Conservation (phyloP, 2,113 vertebrate species). For the Coreoperca whiteheadi region DNA sequence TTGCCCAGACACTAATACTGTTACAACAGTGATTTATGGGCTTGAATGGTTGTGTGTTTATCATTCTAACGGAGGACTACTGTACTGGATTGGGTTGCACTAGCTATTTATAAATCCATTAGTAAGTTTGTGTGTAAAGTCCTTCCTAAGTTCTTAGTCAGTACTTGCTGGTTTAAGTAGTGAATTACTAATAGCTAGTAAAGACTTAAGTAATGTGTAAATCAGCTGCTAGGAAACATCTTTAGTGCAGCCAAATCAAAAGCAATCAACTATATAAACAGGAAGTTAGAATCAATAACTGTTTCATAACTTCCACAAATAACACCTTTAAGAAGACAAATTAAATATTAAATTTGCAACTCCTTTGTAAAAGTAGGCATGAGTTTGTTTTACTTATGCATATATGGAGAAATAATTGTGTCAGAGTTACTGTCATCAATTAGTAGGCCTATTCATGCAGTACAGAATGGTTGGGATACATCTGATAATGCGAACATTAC, state of each 20-base stretch:
- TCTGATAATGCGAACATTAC: too few species aligned
- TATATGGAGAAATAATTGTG: neutral
- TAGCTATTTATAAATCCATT: neutral
- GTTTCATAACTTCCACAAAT: neutral
- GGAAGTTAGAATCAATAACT: neutral
- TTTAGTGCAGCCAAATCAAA: neutral
- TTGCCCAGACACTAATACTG: neutral
- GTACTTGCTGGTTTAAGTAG: neutral
- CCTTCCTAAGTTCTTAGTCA: neutral
- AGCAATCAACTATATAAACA: neutral
- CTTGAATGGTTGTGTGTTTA: neutral
- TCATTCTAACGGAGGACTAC: slow-evolving; percentile 3
- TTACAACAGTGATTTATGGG: slow-evolving; percentile 30
- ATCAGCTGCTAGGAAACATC: neutral
- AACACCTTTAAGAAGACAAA: neutral
- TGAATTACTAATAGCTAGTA: neutral
- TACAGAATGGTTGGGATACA: too few species aligned
- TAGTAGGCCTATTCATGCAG: neutral
- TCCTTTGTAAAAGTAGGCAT: too few species aligned
- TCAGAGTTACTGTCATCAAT: neutral
- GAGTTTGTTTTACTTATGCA: neutral
- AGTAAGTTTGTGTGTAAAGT: neutral
- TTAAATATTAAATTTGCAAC: too few species aligned
- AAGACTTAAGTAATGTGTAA: neutral
- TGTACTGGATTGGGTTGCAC: neutral